phyloP scores from a whole-genome alignment of 1,140 invertebrate species.

The Oscheius sp. region DNA sequence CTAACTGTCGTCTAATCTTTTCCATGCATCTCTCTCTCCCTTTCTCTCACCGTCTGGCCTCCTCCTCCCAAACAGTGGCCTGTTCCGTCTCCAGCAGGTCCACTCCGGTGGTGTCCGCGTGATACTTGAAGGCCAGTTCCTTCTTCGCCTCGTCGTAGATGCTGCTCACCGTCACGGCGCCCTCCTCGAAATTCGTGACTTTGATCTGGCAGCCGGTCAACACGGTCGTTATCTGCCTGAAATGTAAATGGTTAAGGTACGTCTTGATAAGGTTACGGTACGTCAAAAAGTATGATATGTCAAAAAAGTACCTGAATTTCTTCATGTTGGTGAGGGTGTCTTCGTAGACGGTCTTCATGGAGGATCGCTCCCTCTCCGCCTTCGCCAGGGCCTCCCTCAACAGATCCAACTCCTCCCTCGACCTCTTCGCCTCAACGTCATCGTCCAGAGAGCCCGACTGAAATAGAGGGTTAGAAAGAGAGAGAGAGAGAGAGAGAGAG shows the following conservation, averaged over 20 bases:
- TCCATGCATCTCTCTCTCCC: too few relatives aligned
- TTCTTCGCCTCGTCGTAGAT: background rate
- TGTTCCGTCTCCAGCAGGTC: too few relatives aligned
- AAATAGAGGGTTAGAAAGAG: too few relatives aligned
- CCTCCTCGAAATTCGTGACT: background rate
- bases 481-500: too few relatives aligned
- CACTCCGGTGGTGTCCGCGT: background rate
- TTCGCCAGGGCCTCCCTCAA: background rate
- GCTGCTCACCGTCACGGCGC: background rate
- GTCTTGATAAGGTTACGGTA: background rate
- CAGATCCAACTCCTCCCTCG: background rate
- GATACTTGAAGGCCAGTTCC: background rate
- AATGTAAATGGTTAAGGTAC: background rate
- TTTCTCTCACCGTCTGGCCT: background rate
- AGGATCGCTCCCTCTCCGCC: background rate
- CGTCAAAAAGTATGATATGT: too few relatives aligned
- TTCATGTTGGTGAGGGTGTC: background rate
- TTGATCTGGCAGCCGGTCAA: background rate
- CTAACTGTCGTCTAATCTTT: too few relatives aligned
- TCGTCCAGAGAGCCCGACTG: background rate
- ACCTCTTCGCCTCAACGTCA: background rate
- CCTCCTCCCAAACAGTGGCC: background rate
- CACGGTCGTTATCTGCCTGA: background rate
- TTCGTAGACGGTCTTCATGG: background rate
- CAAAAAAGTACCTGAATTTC: background rate